These are phyloP conservation scores for Hypomecis atomaria DNA, from an alignment of 2,888 invertebrate species.

Conservation along the genomic window DNA sequence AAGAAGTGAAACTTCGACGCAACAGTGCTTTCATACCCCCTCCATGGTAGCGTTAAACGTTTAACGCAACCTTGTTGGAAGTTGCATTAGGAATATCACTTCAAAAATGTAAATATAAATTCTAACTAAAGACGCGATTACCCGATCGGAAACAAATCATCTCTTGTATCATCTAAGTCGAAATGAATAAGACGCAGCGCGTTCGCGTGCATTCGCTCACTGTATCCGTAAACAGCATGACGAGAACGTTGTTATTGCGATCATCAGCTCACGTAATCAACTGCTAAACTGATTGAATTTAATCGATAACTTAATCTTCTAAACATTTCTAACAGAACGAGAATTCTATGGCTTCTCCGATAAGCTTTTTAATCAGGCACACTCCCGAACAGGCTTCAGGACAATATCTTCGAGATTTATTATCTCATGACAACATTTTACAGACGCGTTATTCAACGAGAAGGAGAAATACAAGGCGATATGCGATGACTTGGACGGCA, in stretches of 20 bases:
- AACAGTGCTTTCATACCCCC: no score
- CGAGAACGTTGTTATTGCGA: background rate
- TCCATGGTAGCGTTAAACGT: no score
- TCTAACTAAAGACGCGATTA: no score
- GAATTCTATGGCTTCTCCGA: slow-evolving; percentile 65
- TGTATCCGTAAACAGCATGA: no score
- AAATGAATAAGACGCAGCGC: no score
- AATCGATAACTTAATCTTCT: slow-evolving; percentile 29
- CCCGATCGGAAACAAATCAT: no score
- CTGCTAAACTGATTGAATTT: slow-evolving; percentile 17
- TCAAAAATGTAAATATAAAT: no score
- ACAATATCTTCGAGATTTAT: slow-evolving; percentile 52
- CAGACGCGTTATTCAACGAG: slow-evolving; percentile 93
- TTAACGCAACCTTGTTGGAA: no score
- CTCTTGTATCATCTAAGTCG: no score
- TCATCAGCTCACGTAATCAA: background rate
- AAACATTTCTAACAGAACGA: slow-evolving; percentile 60
- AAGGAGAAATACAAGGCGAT: slow-evolving; percentile 98
- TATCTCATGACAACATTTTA: slow-evolving; percentile 81
- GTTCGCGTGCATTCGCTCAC: no score
- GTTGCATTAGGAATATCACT: no score
- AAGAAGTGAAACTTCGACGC: no score
- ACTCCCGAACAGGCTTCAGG: slow-evolving; percentile 22
- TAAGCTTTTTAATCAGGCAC: slow-evolving; percentile 50
- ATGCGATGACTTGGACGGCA: slow-evolving; percentile 98